phyloP scores from a whole-genome alignment of 2,113 vertebrate species.

The Octodon degus region DNA sequence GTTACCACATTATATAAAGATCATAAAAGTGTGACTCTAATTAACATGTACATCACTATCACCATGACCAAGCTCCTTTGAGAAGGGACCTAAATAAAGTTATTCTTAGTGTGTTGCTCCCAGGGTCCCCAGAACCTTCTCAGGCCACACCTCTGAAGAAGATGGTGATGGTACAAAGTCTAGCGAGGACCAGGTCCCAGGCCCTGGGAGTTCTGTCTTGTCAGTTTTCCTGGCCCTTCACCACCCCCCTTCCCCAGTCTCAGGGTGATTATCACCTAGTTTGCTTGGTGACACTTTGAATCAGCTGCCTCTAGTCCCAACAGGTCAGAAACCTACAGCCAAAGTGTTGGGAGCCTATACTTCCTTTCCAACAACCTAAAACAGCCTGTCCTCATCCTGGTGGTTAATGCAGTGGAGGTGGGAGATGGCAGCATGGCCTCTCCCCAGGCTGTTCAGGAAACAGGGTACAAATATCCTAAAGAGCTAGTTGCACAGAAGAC shows the following conservation, averaged over 20 bases:
- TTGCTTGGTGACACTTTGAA: background rate
- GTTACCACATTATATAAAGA: constrained; percentile 53
- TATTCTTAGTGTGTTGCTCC: constrained; percentile 18
- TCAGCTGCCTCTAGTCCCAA: background rate
- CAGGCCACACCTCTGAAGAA: background rate
- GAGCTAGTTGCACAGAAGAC: background rate
- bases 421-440: background rate
- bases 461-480: background rate
- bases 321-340: background rate
- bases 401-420: too few species aligned
- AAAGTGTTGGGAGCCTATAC: background rate
- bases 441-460: background rate
- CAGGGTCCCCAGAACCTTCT: background rate
- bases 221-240: background rate
- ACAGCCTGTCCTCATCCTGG: background rate
- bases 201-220: background rate
- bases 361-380: too few species aligned
- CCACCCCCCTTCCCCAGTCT: background rate
- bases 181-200: too few species aligned
- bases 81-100: constrained; percentile 56
- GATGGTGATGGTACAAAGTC: background rate
- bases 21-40: constrained; percentile 52
- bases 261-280: background rate
- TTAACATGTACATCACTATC: constrained; percentile 24
- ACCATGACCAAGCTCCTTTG: constrained; percentile 40